A percentile compares a stretch with the other conserved stretches of the same genome.
These are phyloP conservation scores for Papilio aristodemus DNA, from an alignment of 1,140 invertebrate species.

Conservation along the genomic window DNA sequence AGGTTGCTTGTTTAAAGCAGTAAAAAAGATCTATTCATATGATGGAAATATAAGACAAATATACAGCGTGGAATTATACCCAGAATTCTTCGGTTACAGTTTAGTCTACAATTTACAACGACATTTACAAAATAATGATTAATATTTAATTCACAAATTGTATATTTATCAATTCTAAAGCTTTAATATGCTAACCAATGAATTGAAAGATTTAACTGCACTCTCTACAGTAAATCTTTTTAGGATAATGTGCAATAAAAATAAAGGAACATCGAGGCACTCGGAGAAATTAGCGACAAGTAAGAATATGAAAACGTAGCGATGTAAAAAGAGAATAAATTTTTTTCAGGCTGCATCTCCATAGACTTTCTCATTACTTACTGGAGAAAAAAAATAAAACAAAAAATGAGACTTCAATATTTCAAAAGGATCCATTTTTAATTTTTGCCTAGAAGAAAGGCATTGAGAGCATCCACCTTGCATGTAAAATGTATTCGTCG, in stretches of 20 bases:
- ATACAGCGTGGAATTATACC: too few species aligned
- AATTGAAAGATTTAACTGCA: conserved; percentile 21
- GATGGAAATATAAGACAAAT: too few species aligned
- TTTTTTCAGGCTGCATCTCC: conserved; percentile 22
- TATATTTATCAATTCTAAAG: background rate
- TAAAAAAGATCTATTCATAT: too few species aligned
- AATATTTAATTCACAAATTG: background rate
- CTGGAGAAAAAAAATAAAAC: conserved; percentile 25
- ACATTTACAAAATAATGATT: too few species aligned
- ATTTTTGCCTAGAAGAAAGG: conserved; percentile 15
- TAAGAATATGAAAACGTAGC: conserved; percentile 32
- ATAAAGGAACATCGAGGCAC: conserved; percentile 33
- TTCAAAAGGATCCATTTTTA: conserved; percentile 21
- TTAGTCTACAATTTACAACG: too few species aligned
- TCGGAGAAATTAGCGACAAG: conserved; percentile 32
- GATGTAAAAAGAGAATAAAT: conserved; percentile 25
- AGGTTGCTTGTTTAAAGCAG: too few species aligned
- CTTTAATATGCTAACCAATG: conserved; percentile 1
- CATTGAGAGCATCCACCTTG: background rate
- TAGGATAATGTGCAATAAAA: conserved; percentile 21
- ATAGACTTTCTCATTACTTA: conserved; percentile 26
- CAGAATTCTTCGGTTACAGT: too few species aligned
- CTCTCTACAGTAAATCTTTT: conserved; percentile 2
- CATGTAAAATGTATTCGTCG: conserved; percentile 8
- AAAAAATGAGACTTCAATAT: conserved; percentile 24